Evolutionary conservation across 2,113 vertebrate species (phyloP), one percentile per base, ranked within the genome.

Genomic region (Zosterops borbonicus): DNA sequence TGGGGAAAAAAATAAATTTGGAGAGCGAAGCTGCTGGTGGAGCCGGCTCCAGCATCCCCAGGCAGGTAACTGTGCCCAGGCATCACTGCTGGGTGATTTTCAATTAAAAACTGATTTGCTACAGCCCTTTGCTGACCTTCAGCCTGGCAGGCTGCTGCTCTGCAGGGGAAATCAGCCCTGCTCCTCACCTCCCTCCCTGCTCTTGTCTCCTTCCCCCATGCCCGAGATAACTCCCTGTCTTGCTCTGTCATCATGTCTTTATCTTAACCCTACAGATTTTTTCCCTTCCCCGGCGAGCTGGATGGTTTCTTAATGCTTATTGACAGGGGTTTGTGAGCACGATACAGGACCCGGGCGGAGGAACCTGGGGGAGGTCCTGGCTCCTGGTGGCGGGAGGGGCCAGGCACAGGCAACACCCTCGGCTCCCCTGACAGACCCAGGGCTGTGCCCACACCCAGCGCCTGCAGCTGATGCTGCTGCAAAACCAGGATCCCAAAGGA

Each of bases 181-280:
- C 21, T 74, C 60, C 33, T 42, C 60, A 42, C 62, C 78, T 89
- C 86, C 77, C 77, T 91, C 22, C 14, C 35, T 68, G 81, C 77
- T 84, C 78, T 58, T 13, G 15, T 73, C 92, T 77, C 92, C 75
- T 85, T 87, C 52, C 42, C n/a, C 75, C 8, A 8, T 70, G 92
- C 90, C 77, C 1, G 0, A 79, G 89, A 87, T 87, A 95, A 94
- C 93, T 87, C 73, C 79, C 75, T 86, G 81, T 39, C 82, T 95
- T 83, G 79, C 95, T 95, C 95, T 83, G 95, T 96, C 92, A 94
- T 96, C 92, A 52, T 90, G 89, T 92, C 94, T 97, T 94, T 94
- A 90, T 94, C 92, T 94, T 83, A 83, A 89, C 92, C 90, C 88
- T 58, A 74, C 92, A 86, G 90, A 77, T 81, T 81, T 93, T 94